Percentiles rank a stretch among this genome's conserved stretches.
phyloP scores from a whole-genome alignment of 2,888 invertebrate species.

The Latrodectus elegans region DNA sequence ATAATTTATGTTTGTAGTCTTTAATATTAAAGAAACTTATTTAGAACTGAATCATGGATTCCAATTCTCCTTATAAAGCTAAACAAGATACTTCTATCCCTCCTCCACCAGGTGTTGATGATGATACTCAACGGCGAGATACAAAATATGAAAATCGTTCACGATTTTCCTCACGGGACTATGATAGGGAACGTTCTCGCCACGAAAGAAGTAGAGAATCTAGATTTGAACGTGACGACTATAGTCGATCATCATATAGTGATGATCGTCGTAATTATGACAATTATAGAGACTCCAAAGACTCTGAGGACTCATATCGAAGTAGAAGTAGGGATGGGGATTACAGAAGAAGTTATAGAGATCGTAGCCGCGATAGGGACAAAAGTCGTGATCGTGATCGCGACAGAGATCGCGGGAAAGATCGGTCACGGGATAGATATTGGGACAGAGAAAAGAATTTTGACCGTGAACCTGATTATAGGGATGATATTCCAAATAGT shows the following conservation, averaged over 20 bases:
- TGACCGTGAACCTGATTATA: constrained; percentile 67
- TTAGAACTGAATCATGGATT: constrained; percentile 4
- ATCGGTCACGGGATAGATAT: constrained; percentile 28
- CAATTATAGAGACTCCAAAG: constrained; percentile 13
- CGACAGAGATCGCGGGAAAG: constrained; percentile 54
- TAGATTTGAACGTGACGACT: constrained; percentile 41
- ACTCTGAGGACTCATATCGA: constrained; percentile 10
- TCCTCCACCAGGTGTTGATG: constrained; percentile 55
- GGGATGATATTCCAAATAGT: constrained; percentile 78
- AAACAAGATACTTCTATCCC: constrained; percentile 3
- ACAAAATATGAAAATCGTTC: constrained; percentile 28
- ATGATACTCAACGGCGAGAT: constrained; percentile 26
- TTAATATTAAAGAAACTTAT: too few species aligned
- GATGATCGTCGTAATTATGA: constrained; percentile 22
- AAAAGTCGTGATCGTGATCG: constrained; percentile 35
- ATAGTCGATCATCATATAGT: constrained; percentile 11
- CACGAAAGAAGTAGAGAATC: constrained; percentile 40
- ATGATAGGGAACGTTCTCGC: constrained; percentile 45
- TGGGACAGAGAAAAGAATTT: constrained; percentile 42
- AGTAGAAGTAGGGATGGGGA: constrained; percentile 11
- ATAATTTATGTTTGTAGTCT: too few species aligned
- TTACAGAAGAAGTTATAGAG: constrained; percentile 35
- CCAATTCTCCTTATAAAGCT: background rate
- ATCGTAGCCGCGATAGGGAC: constrained; percentile 63
- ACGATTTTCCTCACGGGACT: constrained; percentile 36